Conservation (phyloP, 2,797 vertebrate genomes). For the Aselliscus stoliczkanus region DNA sequence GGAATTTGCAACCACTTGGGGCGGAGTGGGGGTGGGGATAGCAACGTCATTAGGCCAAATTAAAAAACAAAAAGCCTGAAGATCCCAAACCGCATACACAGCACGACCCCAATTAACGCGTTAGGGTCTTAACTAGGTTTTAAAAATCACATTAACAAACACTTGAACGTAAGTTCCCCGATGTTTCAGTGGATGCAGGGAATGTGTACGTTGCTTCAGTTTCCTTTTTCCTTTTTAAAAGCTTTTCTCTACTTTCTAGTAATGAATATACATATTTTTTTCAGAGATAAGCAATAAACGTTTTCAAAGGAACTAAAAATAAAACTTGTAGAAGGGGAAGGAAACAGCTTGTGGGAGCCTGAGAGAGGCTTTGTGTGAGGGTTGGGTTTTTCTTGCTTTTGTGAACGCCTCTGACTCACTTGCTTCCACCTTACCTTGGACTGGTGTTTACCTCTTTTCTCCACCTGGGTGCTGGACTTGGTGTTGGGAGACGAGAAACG, state of each 20-base stretch:
- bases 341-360: neutral
- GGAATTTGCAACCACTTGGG: neutral
- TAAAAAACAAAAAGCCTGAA: neutral
- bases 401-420: neutral
- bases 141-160: neutral
- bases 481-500: neutral
- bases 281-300: neutral
- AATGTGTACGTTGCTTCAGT: neutral
- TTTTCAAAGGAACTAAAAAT: neutral
- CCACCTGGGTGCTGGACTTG: neutral
- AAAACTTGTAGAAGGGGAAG: conserved; percentile 41
- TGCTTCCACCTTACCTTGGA: neutral
- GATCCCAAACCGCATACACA: neutral
- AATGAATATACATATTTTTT: neutral
- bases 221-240: neutral
- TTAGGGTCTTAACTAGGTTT: neutral
- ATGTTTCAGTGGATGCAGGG: neutral
- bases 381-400: neutral
- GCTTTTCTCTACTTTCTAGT: neutral
- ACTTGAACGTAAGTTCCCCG: neutral
- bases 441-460: neutral
- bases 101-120: neutral
- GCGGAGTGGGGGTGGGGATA: neutral
- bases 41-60: neutral
- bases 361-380: neutral